phyloP scores from a whole-genome alignment of 2,888 invertebrate genomes.

The Dexiosoma caninum region DNA sequence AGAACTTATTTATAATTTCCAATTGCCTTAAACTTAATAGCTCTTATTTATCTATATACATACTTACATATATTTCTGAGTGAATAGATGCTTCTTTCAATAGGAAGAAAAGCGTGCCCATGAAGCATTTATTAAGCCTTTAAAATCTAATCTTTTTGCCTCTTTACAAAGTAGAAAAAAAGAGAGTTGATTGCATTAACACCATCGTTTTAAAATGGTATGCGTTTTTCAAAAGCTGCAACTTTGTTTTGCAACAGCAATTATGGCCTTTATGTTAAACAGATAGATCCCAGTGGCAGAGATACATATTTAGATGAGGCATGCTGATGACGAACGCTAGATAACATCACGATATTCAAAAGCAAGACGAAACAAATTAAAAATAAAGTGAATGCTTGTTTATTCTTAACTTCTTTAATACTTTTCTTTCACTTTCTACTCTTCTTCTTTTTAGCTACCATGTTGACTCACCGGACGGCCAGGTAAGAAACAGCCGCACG shows the following conservation, averaged over 20 bases:
- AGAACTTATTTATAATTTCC: neutral
- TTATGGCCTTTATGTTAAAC: conserved; percentile 35
- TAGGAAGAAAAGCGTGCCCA: conserved; percentile 4
- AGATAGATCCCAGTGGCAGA: conserved; percentile 38
- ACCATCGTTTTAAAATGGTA: conserved; percentile 34
- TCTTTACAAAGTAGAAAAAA: conserved; percentile 2
- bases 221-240: conserved; percentile 24
- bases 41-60: too few relatives aligned
- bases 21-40: conserved; percentile 8
- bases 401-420: neutral
- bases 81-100: neutral
- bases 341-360: conserved; percentile 19
- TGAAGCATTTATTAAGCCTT: conserved; percentile 36
- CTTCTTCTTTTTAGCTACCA: neutral
- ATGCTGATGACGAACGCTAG: conserved; percentile 25
- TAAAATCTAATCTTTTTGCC: conserved; percentile 38
- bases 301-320: conserved; percentile 32
- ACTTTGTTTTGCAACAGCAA: conserved; percentile 40
- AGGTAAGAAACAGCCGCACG: conserved; percentile 18
- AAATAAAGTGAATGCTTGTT: conserved; percentile 18
- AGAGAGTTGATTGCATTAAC: conserved; percentile 44
- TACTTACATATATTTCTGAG: neutral
- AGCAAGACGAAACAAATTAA: conserved; percentile 5
- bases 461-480: conserved; percentile 6
- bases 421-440: conserved; percentile 23